These are phyloP conservation scores for Syngnathus acus DNA, from an alignment of 2,797 vertebrate species.

Conservation along the genomic window DNA sequence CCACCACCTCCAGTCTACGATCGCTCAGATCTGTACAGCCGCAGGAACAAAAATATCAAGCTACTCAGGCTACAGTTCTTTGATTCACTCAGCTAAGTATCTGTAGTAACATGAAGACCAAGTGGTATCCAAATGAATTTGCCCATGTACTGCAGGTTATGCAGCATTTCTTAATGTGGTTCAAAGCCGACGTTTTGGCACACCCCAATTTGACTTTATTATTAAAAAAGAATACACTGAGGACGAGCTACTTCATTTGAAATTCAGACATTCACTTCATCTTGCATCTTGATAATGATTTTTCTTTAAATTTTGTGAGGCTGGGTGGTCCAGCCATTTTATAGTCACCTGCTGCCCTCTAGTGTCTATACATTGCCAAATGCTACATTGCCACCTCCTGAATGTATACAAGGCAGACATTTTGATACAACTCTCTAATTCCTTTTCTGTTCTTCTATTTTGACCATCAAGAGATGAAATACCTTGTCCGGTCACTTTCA, in stretches of 20 bases:
- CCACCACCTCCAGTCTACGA: conserved; percentile 84
- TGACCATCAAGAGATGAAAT: conserved; percentile 7
- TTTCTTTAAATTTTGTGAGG: not conserved
- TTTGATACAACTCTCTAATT: not conserved
- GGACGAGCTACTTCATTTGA: too few species aligned
- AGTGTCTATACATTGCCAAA: not conserved
- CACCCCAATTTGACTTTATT: too few species aligned
- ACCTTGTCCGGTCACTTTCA: conserved; percentile 89
- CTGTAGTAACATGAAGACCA: not conserved
- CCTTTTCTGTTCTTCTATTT: not conserved
- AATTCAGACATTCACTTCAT: too few species aligned
- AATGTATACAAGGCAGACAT: not conserved
- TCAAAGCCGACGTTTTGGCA: too few species aligned
- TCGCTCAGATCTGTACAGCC: conserved; percentile 78
- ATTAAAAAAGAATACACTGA: too few species aligned
- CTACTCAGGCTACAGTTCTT: not conserved
- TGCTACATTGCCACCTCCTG: not conserved
- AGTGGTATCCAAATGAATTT: not conserved
- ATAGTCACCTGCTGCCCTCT: not conserved
- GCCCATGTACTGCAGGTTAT: too few species aligned
- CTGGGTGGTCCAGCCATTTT: not conserved
- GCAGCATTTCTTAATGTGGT: too few species aligned
- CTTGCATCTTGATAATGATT: too few species aligned
- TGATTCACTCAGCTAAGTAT: not conserved
- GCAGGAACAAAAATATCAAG: not conserved